Conservation (phyloP, 2,888 invertebrate genomes). For the Teleogryllus oceanicus region DNA sequence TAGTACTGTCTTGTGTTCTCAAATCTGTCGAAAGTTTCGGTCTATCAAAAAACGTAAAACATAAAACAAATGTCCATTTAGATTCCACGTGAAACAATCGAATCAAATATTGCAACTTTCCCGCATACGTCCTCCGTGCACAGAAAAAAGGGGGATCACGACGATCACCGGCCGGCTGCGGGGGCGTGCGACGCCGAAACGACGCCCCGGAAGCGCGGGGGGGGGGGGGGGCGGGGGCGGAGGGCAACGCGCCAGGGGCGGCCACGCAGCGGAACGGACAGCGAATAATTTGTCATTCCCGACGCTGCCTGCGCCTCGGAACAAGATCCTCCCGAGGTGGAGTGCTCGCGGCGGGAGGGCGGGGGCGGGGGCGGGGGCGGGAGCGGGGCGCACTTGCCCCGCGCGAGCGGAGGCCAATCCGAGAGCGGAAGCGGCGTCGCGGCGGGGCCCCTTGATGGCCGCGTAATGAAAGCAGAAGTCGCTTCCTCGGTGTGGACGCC, state of each 20-base stretch:
- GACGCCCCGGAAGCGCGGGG: slow-evolving; percentile 18
- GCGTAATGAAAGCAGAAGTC: background rate
- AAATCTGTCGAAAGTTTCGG: too few relatives aligned
- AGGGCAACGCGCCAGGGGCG: background rate
- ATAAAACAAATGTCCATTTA: too few relatives aligned
- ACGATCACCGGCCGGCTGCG: background rate
- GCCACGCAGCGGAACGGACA: background rate
- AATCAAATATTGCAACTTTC: too few relatives aligned
- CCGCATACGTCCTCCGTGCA: too few relatives aligned
- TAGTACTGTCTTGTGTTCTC: too few relatives aligned
- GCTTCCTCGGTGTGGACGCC: background rate
- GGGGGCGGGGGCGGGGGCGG: background rate
- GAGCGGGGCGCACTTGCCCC: background rate
- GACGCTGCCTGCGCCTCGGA: background rate
- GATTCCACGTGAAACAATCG: too few relatives aligned
- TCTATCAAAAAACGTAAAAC: too few relatives aligned
- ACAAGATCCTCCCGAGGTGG: background rate
- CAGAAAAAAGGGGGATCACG: too few relatives aligned
- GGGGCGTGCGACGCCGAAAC: background rate
- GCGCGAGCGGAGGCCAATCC: background rate
- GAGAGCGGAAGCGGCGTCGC: background rate
- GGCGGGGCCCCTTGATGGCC: background rate
- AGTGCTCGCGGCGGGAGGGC: background rate
- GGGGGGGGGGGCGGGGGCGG: background rate
- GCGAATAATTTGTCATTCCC: background rate